A percentile compares a stretch with the other conserved stretches of the same genome.
Evolutionary conservation across 2,113 vertebrate genomes (phyloP).

Genomic region (Melanostigma gelatinosum): DNA sequence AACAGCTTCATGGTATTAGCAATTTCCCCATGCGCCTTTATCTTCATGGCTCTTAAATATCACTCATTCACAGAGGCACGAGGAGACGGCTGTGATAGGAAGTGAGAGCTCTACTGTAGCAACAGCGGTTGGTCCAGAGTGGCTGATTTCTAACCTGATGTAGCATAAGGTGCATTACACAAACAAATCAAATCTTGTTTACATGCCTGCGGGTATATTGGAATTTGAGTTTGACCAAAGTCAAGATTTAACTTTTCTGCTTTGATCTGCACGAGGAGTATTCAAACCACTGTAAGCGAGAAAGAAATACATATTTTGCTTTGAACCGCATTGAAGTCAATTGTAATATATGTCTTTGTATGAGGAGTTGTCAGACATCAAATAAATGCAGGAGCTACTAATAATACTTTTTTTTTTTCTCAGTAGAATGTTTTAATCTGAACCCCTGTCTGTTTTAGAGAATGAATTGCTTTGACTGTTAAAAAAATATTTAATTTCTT

Average conservation of each 20-base stretch:
- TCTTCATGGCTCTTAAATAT: constrained; percentile 73
- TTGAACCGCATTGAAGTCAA: constrained; percentile 69
- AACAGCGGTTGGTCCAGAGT: constrained; percentile 30
- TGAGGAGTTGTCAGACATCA: constrained; percentile 69
- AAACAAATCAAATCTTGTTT: constrained; percentile 69
- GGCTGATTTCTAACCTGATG: constrained; percentile 47
- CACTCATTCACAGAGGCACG: constrained; percentile 57
- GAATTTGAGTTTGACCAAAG: constrained; percentile 64
- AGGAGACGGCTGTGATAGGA: constrained; percentile 52
- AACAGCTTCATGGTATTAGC: constrained; percentile 73
- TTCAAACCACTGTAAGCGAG: constrained; percentile 52
- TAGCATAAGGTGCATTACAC: constrained; percentile 44
- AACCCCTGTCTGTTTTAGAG: constrained; percentile 48
- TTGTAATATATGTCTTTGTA: constrained; percentile 65
- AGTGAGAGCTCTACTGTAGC: constrained; percentile 33
- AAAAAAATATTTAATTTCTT: constrained; percentile 61
- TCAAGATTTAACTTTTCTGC: constrained; percentile 69
- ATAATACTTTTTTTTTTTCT: constrained; percentile 37
- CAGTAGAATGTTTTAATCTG: constrained; percentile 56
- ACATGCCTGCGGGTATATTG: constrained; percentile 56
- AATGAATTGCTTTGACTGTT: constrained; percentile 57
- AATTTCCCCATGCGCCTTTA: constrained; percentile 72
- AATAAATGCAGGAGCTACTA: constrained; percentile 63
- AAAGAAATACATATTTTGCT: constrained; percentile 55
- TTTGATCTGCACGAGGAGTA: constrained; percentile 66